Percentiles rank a stretch among this genome's conserved stretches.
Evolutionary conservation across 2,888 invertebrate species (phyloP).

Genomic region (Helicoverpa assulta): DNA sequence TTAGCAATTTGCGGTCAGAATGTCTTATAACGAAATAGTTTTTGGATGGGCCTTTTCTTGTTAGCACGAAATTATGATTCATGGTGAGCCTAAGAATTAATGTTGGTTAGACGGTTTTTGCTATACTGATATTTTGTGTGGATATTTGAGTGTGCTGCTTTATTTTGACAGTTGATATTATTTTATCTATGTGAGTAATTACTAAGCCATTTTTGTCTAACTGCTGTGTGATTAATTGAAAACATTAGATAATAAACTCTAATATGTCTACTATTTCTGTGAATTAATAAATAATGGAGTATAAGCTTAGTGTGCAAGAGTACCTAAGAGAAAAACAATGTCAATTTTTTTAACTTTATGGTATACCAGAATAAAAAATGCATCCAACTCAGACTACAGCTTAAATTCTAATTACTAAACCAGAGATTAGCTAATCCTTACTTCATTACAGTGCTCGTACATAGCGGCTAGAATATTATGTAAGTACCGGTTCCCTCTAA

Average conservation of each 20-base stretch:
- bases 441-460: slow-evolving; percentile 30
- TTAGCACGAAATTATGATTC: slow-evolving; percentile 53
- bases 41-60: slow-evolving; percentile 50
- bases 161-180: background rate
- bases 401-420: slow-evolving; percentile 34
- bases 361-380: no score
- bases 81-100: slow-evolving; percentile 27
- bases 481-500: slow-evolving; percentile 45
- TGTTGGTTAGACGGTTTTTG: slow-evolving; percentile 1
- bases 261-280: no score
- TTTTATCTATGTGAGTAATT: background rate
- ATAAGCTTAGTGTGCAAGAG: no score
- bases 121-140: background rate
- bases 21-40: slow-evolving; percentile 59
- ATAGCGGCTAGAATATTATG: slow-evolving; percentile 43
- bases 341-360: no score
- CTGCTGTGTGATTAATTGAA: no score
- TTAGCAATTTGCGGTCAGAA: slow-evolving; percentile 56
- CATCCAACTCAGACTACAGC: background rate
- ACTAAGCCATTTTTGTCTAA: no score
- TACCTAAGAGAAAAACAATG: no score
- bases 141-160: background rate
- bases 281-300: no score
- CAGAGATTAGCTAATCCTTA: slow-evolving; percentile 39
- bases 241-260: no score